Base-by-base conservation (phyloP, 2,797 vertebrate species). In the Balearica regulorum region DNA sequence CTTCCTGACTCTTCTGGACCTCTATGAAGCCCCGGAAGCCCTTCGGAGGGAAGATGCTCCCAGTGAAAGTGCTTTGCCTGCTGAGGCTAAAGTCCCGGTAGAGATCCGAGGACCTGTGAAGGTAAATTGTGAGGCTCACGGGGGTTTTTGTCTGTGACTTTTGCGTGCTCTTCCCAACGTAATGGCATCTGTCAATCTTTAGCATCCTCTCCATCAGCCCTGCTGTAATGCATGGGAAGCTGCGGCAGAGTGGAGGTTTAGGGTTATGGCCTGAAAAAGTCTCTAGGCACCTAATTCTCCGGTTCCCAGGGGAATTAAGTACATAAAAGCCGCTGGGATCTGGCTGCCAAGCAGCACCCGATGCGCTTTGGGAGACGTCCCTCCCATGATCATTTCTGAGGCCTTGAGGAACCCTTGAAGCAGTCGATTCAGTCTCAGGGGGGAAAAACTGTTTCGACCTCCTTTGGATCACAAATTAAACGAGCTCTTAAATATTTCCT, bases 71-170 rank as follows among this genome's bases (percentile, higher is more conserved):
- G 17, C 21, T 73, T 33, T 79, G 21, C 61, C 70, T 9, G 77
- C 48, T 6, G 75, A 64, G 35, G 51, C 28, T 24, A 53, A 89
- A 9, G 28, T 35, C 17, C 57, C 75, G 0, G 89, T 92, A 37
- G 92, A 88, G 94, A 51, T 97, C 71, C 91, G 93, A 61, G 97
- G 97, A 37, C 97, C 97, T 0, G 11, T 60, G 58, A 72, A 97
- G 97, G 97, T 97, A 96, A 86, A 13, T 51, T 1, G 33, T 10
- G 57, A 57, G 31, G 49, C 35, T 22, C 41, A 1, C 0, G 6
- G 85, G 60, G 39, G 24, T 12, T 41, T 62, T 2, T 9, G 28
- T 4, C n/a, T 7, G 1, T 5, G 69, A 18, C 11, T 15, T 41
- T 24, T 5, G 5, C 0, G 1, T 20, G 72, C 11, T 51, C 22